phyloP scores from a whole-genome alignment of 92 coral and sea anemone genomes.

The Actinernus sp. region DNA sequence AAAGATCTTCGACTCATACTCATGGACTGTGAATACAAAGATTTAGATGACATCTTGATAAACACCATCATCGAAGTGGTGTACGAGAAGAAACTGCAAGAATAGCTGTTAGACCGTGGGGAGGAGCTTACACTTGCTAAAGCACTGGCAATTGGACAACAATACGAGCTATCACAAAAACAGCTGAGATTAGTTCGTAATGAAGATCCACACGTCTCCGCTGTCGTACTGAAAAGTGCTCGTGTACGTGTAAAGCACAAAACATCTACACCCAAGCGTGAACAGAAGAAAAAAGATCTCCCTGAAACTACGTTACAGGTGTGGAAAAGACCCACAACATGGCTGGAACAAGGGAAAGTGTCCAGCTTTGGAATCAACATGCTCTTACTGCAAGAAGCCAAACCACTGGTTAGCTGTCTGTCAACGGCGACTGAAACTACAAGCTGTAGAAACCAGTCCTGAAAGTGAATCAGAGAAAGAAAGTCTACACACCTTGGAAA shows the following conservation, averaged over 20 bases:
- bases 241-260: too few relatives aligned
- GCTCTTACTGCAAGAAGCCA: constrained; percentile 38
- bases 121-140: constrained; percentile 38
- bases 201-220: constrained; percentile 29
- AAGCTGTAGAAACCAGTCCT: constrained; percentile 4
- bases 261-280: too few relatives aligned
- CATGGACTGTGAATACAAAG: constrained; percentile 52
- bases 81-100: constrained; percentile 33
- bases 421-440: constrained; percentile 10
- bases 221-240: not conserved
- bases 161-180: constrained; percentile 29
- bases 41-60: constrained; percentile 46
- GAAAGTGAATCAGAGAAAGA: constrained; percentile 1
- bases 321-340: constrained; percentile 43
- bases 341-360: constrained; percentile 44
- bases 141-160: constrained; percentile 11
- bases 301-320: constrained; percentile 6
- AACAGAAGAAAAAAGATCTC: not conserved
- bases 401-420: constrained; percentile 37
- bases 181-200: constrained; percentile 24
- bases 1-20: constrained; percentile 46
- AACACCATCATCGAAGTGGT: constrained; percentile 58
- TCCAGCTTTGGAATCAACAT: constrained; percentile 34
- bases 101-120: constrained; percentile 35
- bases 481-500: too few relatives aligned